A percentile compares a stretch with the other conserved stretches of the same genome.
Evolutionary conservation across 2,888 invertebrate species (phyloP).

Genomic region (Aproaerema taeniolella): DNA sequence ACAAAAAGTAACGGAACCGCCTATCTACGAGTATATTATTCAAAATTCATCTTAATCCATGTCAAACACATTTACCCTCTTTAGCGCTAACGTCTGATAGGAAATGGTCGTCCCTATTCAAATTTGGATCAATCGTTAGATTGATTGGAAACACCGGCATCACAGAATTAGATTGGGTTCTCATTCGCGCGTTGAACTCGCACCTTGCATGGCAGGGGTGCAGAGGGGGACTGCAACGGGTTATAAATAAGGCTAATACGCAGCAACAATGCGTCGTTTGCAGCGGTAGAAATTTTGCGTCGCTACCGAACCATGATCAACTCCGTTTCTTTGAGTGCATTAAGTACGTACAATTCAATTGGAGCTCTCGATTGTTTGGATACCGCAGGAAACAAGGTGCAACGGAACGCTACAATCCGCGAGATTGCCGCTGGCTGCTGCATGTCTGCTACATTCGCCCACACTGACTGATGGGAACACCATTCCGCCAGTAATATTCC

Average conservation of each 20-base stretch:
- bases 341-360: slow-evolving; percentile 2
- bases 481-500: too few species aligned
- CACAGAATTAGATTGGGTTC: slow-evolving; percentile 40
- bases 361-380: slow-evolving; percentile 3
- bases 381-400: slow-evolving; percentile 6
- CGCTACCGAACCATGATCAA: slow-evolving; percentile 30
- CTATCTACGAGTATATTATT: too few species aligned
- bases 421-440: background rate
- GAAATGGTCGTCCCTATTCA: slow-evolving; percentile 30
- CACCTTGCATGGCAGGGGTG: slow-evolving; percentile 19
- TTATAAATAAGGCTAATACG: slow-evolving; percentile 39
- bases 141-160: slow-evolving; percentile 39
- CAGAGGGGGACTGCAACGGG: slow-evolving; percentile 25
- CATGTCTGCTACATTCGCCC: too few species aligned
- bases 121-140: slow-evolving; percentile 36
- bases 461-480: too few species aligned
- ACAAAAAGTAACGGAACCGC: too few species aligned
- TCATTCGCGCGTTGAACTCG: slow-evolving; percentile 26
- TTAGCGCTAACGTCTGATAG: slow-evolving; percentile 22
- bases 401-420: background rate
- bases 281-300: slow-evolving; percentile 27
- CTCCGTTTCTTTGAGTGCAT: slow-evolving; percentile 11
- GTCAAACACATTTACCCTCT: too few species aligned
- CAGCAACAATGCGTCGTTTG: slow-evolving; percentile 34
- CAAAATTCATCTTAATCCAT: too few species aligned